A percentile compares a stretch with the other conserved stretches of the same genome.
phyloP scores from a whole-genome alignment of 1,140 invertebrate genomes.

The Cephus cinctus region DNA sequence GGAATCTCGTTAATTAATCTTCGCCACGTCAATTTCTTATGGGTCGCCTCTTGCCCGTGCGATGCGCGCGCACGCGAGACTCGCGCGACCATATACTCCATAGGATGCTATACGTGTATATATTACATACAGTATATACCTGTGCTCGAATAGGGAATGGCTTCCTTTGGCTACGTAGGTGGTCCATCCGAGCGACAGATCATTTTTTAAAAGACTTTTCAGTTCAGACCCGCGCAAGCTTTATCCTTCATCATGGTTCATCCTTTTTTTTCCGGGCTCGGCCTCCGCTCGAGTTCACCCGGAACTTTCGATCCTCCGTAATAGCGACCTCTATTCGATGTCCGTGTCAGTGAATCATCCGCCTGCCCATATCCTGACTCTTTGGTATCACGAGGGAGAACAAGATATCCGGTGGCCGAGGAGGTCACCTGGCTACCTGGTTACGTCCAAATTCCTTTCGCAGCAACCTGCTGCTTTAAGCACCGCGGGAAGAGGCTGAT shows the following conservation, averaged over 20 bases:
- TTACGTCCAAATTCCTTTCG: too few species aligned
- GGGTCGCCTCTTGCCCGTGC: constrained; percentile 4
- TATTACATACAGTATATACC: constrained; percentile 2
- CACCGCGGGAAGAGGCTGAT: too few species aligned
- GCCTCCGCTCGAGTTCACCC: background rate
- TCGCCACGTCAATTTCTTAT: constrained; percentile 33
- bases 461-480: too few species aligned
- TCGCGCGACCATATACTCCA: too few species aligned
- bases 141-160: constrained; percentile 1
- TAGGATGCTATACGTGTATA: too few species aligned
- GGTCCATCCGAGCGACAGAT: constrained; percentile 26
- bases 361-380: too few species aligned
- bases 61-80: constrained; percentile 18
- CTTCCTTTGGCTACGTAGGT: constrained; percentile 31
- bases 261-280: constrained; percentile 11
- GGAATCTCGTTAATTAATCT: constrained; percentile 38
- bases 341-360: too few species aligned
- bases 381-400: too few species aligned
- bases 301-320: background rate
- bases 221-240: constrained; percentile 21
- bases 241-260: constrained; percentile 32
- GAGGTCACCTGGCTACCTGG: too few species aligned
- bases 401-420: too few species aligned
- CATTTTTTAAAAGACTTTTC: constrained; percentile 36
- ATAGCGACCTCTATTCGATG: too few species aligned